Conservation (phyloP, 2,888 invertebrate species). For the Mantis religiosa region DNA sequence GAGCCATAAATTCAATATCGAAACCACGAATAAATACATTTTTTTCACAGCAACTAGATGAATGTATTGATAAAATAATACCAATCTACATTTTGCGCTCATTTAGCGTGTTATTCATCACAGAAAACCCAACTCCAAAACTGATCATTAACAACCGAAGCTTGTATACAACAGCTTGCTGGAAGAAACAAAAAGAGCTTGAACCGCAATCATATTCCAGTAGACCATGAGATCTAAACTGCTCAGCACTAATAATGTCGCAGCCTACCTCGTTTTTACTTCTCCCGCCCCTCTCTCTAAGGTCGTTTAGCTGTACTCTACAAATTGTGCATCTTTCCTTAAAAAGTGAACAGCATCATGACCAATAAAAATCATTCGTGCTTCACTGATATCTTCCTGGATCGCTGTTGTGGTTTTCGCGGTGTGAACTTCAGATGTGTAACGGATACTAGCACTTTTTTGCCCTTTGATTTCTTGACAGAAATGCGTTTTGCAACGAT, state of each 20-base stretch:
- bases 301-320: neutral
- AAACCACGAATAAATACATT: too few species aligned
- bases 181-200: neutral
- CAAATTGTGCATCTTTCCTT: neutral
- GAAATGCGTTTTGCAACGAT: neutral
- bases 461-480: neutral
- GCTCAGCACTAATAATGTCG: neutral
- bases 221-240: neutral
- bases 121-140: too few species aligned
- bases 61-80: too few species aligned
- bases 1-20: too few species aligned
- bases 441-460: neutral
- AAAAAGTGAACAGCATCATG: neutral
- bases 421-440: neutral
- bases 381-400: neutral
- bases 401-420: neutral
- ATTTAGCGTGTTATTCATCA: too few species aligned
- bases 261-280: neutral
- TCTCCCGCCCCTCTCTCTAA: neutral
- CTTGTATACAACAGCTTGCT: neutral
- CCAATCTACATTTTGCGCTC: too few species aligned
- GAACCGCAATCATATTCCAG: neutral
- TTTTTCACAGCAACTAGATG: too few species aligned
- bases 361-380: neutral
- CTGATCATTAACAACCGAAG: too few species aligned